Evolutionary conservation across 2,797 vertebrate species (phyloP).

Genomic region (Perodicticus potto): DNA sequence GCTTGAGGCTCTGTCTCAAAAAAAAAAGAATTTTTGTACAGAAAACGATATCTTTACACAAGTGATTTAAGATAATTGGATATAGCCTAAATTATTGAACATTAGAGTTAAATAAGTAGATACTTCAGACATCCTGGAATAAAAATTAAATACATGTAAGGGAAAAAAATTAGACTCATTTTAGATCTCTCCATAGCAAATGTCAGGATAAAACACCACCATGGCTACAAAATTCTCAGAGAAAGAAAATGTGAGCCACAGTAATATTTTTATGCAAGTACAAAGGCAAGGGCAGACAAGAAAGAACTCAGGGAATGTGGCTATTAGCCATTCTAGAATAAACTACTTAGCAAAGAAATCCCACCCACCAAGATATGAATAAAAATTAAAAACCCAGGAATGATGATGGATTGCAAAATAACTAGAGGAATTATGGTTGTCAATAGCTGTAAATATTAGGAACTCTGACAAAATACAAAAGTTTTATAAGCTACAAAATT

Average conservation of each 20-base stretch:
- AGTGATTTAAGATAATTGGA: background rate
- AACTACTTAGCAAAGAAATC: slow-evolving; percentile 42
- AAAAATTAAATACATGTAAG: background rate
- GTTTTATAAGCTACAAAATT: slow-evolving; percentile 21
- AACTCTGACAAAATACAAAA: background rate
- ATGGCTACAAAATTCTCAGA: slow-evolving; percentile 26
- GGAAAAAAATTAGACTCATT: background rate
- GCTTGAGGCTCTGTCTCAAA: no score
- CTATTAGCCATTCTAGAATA: background rate
- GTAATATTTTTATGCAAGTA: slow-evolving; percentile 12
- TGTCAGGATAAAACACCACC: background rate
- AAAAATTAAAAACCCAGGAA: background rate
- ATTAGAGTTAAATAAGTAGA: slow-evolving; percentile 5
- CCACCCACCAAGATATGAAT: background rate
- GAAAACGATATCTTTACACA: background rate
- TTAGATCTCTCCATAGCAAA: slow-evolving; percentile 26
- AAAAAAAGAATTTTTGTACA: no score
- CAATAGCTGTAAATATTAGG: slow-evolving; percentile 41
- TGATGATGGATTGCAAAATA: background rate
- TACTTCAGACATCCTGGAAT: background rate
- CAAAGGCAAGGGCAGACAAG: background rate
- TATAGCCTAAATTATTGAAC: slow-evolving; percentile 7
- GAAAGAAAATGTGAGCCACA: background rate
- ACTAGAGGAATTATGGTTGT: slow-evolving; percentile 17
- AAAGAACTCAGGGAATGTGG: background rate